A percentile compares a stretch with the other conserved stretches of the same genome.
Conservation (phyloP, 2,888 invertebrate genomes). For the Romanomermis culicivorax region DNA sequence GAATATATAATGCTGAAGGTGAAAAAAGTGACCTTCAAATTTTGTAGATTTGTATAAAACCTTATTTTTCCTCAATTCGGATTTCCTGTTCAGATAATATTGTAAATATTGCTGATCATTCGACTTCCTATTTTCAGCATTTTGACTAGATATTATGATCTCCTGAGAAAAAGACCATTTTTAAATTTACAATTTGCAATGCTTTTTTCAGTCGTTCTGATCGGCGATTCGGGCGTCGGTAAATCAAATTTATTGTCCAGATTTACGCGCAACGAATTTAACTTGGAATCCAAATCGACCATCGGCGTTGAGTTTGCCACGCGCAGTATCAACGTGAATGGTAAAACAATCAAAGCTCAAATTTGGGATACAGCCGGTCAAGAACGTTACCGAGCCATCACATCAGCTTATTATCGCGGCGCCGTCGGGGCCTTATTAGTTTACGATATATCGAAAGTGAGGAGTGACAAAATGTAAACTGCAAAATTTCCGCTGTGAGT, state of each 20-base stretch:
- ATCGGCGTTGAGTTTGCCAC: conserved; percentile 99
- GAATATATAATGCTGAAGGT: too few species aligned
- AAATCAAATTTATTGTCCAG: conserved; percentile 96
- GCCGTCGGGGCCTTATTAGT: conserved; percentile 95
- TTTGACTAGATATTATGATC: too few species aligned
- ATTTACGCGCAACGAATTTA: conserved; percentile 99
- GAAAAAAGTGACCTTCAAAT: too few species aligned
- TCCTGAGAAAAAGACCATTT: too few species aligned
- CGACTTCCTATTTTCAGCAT: too few species aligned
- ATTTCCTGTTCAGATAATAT: too few species aligned
- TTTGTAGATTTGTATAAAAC: too few species aligned
- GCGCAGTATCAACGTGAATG: conserved; percentile 81
- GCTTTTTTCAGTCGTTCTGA: conserved; percentile 86
- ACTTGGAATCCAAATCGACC: conserved; percentile 98
- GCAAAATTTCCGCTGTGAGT: too few species aligned
- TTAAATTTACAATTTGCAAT: too few species aligned
- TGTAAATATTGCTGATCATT: too few species aligned
- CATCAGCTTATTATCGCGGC: conserved; percentile 84
- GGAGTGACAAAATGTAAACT: too few species aligned
- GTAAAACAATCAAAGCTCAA: conserved; percentile 98
- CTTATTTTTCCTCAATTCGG: too few species aligned
- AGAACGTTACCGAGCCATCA: conserved; percentile 89
- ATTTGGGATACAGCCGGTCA: conserved; percentile 98
- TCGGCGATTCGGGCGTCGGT: conserved; percentile 98
- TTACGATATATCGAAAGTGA: conserved; percentile 80